phyloP scores from a whole-genome alignment of 2,797 vertebrate species.

The Pseudochirops cupreus region DNA sequence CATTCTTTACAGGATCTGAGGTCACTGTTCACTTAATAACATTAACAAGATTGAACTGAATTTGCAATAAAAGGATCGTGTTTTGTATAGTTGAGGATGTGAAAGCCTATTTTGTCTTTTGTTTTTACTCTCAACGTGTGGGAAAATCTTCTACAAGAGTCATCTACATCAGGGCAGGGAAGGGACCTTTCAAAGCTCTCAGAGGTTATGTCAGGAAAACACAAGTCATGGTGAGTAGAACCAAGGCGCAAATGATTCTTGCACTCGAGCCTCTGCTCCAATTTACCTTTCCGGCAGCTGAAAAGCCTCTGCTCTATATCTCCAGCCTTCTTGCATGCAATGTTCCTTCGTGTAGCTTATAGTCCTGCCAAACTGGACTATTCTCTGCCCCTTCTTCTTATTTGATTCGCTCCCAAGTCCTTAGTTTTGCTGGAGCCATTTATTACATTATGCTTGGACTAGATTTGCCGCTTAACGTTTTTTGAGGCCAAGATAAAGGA shows the following conservation, averaged over 20 bases:
- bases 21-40: background rate
- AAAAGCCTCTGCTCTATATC: background rate
- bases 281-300: background rate
- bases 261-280: background rate
- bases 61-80: background rate
- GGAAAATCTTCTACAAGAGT: background rate
- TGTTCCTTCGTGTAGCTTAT: background rate
- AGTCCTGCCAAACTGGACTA: background rate
- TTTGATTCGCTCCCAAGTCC: background rate
- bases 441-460: background rate
- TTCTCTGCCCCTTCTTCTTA: background rate
- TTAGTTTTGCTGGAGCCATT: background rate
- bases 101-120: background rate
- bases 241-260: background rate
- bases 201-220: background rate
- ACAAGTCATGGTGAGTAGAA: background rate
- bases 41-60: background rate
- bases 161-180: background rate
- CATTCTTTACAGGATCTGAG: background rate
- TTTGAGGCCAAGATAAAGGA: background rate
- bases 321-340: background rate
- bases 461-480: background rate
- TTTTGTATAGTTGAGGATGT: background rate
- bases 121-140: background rate
- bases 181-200: background rate